Evolutionary conservation across 1,140 invertebrate species (phyloP).

Genomic region (Caenorhabditis tropicalis): DNA sequence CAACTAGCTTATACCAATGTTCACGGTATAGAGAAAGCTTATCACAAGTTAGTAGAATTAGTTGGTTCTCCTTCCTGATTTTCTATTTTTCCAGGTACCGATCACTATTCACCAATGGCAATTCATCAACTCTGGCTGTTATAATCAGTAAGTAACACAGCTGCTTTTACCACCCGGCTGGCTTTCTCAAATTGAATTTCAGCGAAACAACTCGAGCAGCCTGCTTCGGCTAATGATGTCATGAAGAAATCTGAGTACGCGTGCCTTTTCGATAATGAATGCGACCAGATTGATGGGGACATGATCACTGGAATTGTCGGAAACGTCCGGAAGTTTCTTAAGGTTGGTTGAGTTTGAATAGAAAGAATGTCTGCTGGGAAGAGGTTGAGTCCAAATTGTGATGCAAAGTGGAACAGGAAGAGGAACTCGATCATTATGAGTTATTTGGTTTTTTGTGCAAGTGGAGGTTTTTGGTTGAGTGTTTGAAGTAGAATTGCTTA

Average conservation of each 20-base stretch:
- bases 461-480: too few species aligned
- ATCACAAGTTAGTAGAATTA: not conserved
- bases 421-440: not conserved
- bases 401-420: not conserved
- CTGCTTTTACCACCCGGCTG: not conserved
- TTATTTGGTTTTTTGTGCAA: not conserved
- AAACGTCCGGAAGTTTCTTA: conserved; percentile 56
- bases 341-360: conserved; percentile 29
- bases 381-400: not conserved
- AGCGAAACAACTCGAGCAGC: conserved; percentile 51
- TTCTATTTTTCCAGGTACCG: conserved; percentile 36
- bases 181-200: not conserved
- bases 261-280: conserved; percentile 52
- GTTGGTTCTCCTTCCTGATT: not conserved
- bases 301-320: conserved; percentile 50
- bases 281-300: conserved; percentile 46
- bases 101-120: conserved; percentile 24
- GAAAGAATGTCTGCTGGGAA: not conserved
- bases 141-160: conserved; percentile 29
- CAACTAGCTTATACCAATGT: conserved; percentile 36
- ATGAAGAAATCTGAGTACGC: conserved; percentile 36
- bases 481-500: too few species aligned
- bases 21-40: conserved; percentile 37
- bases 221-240: conserved; percentile 32
- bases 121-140: conserved; percentile 34